Evolutionary conservation across 1,140 invertebrate genomes (phyloP), one percentile per base, ranked within the genome.

Genomic region (Macrobrachium nipponense): DNA sequence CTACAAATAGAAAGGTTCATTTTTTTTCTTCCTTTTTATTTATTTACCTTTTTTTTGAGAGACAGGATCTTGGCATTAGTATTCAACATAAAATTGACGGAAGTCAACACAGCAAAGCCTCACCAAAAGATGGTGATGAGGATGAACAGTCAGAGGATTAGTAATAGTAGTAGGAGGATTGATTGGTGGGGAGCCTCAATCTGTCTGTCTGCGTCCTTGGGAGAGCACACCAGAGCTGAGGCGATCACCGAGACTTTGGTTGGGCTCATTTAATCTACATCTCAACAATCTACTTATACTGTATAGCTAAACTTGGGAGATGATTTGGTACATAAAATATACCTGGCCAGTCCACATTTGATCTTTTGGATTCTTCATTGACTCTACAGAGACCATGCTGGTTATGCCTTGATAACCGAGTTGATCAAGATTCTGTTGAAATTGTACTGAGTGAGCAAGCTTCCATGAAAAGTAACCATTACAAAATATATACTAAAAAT

Each of bases 281-380:
- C 75, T 85, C 75, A 85, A 79, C 82, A 78, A 84, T 62, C 82
- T 85, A 85, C 82, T 85, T 85, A 85, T 76, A 36, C 27, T 36
- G 27, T 36, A 85, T 79, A 79, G 82, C 82, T 85, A 85, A 60
- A 78, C 66, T 79, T 78, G 51, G 75, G 70, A 82, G 80, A 73
- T 75, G 80, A 73, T 82, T 82, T 73, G 44, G 73, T 86, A 86
- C 77, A 80, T 80, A 80, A 86, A 86, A 86, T 86, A 86, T 86
- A 86, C 77, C 83, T 86, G 83, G 83, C 83, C 83, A 80, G 83
- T 86, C 83, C 83, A 79, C 80, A 80, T 86, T 86, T 86, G 83
- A 86, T 86, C 76, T 86, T 86, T 85, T 85, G 60, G 44, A 79
- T 62, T 82, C 70, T 20, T 58, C 68, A 72, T 61, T 68, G 78